Base-by-base conservation (phyloP, 2,888 invertebrate genomes). In the Tuta absoluta region DNA sequence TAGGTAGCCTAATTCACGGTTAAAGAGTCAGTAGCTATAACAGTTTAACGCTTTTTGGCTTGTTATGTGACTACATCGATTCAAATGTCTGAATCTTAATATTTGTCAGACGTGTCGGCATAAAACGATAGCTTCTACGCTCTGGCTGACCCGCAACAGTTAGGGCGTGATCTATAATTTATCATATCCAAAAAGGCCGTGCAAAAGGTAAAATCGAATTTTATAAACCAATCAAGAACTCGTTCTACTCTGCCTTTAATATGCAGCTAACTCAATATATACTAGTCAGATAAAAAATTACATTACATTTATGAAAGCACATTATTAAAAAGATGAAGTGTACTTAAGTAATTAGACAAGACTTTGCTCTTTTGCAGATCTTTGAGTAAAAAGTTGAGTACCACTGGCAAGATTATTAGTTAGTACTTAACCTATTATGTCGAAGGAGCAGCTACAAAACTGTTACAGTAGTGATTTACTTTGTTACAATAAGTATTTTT, bases 381-480 rank as follows among this genome's bases (percentile, higher is more conserved):
- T 45, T 41, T n/a, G 17, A 45, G 45, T n/a, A 45, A 17, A 45
- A 45, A 17, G 45, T 45, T 45, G 45, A 45, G 45, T 4, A 45
- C 45, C n/a, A n/a, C 45, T 45, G 45, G n/a, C n/a, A 45, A n/a
- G 3, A 14, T 14, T 53, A 53, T 53, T 53, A 53, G 51, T 53
- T 23, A 53, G 24, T 53, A 23, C 23, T 53, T 5, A 23, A 23
- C 51, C 51, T 53, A 53, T 53, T 53, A 53, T 14, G 24, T 53
- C 21, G 51, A 53, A 24, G 23, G 11, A 53, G 51, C 51, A 21
- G 51, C 23, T 53, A 53, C 51, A 53, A 53, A 53, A 53, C 51
- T 23, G 51, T 53, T 53, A 21, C 51, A 53, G 51, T 53, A 53
- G 45, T 49, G 49, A 49, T 49, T 49, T 49, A 12, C 49, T 49